Evolutionary conservation across 2,888 invertebrate species (phyloP).

Genomic region (Allygus modestus): DNA sequence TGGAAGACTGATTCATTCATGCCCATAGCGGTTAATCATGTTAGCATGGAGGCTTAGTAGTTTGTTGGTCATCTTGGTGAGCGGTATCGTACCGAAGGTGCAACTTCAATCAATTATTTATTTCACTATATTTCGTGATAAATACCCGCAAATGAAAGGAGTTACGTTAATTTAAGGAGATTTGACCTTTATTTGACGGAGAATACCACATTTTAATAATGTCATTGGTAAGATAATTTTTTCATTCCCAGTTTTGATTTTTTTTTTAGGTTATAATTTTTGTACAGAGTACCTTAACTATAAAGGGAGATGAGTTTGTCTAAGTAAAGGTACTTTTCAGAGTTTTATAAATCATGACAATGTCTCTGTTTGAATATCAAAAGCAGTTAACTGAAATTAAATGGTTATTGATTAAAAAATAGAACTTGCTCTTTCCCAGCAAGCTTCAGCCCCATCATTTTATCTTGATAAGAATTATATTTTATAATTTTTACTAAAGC

Average conservation of each 20-base stretch:
- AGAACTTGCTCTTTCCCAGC: no score
- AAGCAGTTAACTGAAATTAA: no score
- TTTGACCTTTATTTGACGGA: not conserved
- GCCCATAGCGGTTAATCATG: not conserved
- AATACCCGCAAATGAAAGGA: not conserved
- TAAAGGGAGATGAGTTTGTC: not conserved
- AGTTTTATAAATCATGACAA: no score
- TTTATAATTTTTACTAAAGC: no score
- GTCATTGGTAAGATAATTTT: not conserved
- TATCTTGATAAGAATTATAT: no score
- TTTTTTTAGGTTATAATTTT: conserved; percentile 6
- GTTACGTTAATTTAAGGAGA: not conserved
- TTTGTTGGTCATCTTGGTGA: conserved; percentile 16
- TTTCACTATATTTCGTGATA: not conserved
- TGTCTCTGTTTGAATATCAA: no score
- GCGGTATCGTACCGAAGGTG: not conserved
- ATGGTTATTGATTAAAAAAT: no score
- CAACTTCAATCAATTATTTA: not conserved
- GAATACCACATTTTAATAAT: not conserved
- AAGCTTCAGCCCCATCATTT: no score
- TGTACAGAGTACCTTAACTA: not conserved
- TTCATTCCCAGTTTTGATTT: not conserved
- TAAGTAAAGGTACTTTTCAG: no score
- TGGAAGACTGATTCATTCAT: not conserved
- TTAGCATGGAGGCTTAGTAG: conserved; percentile 13